Conservation (phyloP, 2,888 invertebrate species). For the Phalera bucephala region DNA sequence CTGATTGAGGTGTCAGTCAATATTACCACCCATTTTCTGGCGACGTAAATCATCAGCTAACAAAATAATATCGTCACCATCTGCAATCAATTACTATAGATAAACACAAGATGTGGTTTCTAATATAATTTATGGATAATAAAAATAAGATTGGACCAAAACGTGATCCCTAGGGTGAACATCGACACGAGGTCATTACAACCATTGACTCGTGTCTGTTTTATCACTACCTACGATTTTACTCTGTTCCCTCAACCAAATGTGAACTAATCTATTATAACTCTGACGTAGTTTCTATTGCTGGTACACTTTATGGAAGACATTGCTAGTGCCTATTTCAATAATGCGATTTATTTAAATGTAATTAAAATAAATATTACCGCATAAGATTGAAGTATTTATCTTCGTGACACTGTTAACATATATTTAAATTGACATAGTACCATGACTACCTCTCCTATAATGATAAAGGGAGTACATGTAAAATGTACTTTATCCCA, state of each 20-base stretch:
- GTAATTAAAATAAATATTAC: no score
- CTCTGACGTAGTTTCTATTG: conserved; percentile 17
- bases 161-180: conserved; percentile 40
- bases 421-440: no score
- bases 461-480: no score
- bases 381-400: no score
- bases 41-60: conserved; percentile 15
- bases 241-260: conserved; percentile 29
- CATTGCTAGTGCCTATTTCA: conserved; percentile 11
- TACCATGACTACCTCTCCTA: no score
- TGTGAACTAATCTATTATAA: conserved; percentile 29
- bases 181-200: conserved; percentile 47
- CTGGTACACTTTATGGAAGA: conserved; percentile 22
- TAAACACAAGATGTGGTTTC: conserved; percentile 28
- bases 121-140: conserved; percentile 45
- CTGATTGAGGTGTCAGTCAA: no score
- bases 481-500: no score
- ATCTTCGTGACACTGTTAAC: no score
- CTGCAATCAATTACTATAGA: conserved; percentile 31
- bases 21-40: conserved; percentile 7
- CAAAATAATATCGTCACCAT: conserved; percentile 23
- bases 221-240: conserved; percentile 39
- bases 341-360: no score
- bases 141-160: conserved; percentile 52
- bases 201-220: conserved; percentile 46